Base-by-base conservation (phyloP, 2,797 vertebrate species). In the Notolabrus celidotus region DNA sequence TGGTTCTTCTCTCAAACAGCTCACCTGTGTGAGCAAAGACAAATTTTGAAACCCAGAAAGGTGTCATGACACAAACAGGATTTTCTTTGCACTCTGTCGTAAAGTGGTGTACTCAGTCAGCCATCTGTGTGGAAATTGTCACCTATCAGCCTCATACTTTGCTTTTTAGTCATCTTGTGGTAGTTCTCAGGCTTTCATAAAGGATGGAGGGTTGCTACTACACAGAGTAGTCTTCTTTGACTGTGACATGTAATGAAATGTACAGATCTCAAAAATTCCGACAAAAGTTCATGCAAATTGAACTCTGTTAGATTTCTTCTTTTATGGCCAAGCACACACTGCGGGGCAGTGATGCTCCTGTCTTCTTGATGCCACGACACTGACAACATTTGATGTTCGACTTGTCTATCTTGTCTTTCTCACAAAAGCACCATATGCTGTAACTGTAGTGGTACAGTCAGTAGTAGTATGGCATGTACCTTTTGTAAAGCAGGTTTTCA, bases 1-100 rank as follows among this genome's bases (percentile, higher is more conserved):
- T 54, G 34, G n/a, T 65, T 79, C 59, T 57, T 67, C 55, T 60
- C n/a, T 8, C 15, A 33, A 53, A 64, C 22, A 34, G 67, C 65
- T 64, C 62, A 55, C 39, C 55, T 66, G 38, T 45, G 50, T 62
- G 47, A 56, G 67, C 51, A 75, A 25, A 17, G 19, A 39, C 31
- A 36, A 59, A 47, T 79, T 74, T 77, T 54, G 55, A 47, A 72
- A 69, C 57, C 67, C 53, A 65, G 63, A 80, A 67, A 62, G 69
- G 67, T 80, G 63, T 80, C 67, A 61, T 69, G 77, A 80, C 74
- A 76, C 66, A 80, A 76, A 71, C 55, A 56, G 52, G 27, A 51
- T 80, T 73, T 66, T 71, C 67, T 78, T 78, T 54, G 51, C 69
- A 46, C 66, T 72, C 63, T 23, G 57, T 16, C 17, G 43, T 60